phyloP scores from a whole-genome alignment of 2,888 invertebrate genomes.

The Dynastes maya region DNA sequence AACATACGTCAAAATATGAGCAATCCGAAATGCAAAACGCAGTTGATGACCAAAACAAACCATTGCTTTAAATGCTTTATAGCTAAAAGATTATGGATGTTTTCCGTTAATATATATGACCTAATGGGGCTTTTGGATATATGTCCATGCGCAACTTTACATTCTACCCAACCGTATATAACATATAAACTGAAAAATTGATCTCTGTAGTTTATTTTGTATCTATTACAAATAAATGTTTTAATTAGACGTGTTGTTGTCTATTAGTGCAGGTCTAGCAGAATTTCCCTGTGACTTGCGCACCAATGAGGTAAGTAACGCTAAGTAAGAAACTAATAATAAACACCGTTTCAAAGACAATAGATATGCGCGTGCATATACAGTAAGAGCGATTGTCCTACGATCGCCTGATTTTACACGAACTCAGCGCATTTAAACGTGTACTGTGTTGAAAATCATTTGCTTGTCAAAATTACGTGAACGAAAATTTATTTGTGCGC shows the following conservation, averaged over 20 bases:
- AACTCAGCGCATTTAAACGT: too few species aligned
- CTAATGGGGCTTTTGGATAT: conserved; percentile 64
- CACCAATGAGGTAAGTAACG: too few species aligned
- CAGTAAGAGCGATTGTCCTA: too few species aligned
- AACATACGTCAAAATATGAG: conserved; percentile 20
- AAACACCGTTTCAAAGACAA: too few species aligned
- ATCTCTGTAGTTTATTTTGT: conserved; percentile 28
- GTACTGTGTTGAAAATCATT: too few species aligned
- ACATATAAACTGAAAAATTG: conserved; percentile 59
- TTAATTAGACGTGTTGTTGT: conserved; percentile 20
- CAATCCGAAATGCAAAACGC: conserved; percentile 54
- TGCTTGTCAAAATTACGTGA: too few species aligned
- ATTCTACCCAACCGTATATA: conserved; percentile 63
- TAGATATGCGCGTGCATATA: too few species aligned
- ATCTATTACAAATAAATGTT: neutral
- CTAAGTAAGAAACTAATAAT: too few species aligned
- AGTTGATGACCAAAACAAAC: conserved; percentile 42
- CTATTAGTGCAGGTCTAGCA: neutral
- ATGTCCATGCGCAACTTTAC: conserved; percentile 64
- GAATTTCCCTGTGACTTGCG: too few species aligned
- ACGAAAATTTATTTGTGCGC: too few species aligned
- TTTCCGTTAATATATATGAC: conserved; percentile 64
- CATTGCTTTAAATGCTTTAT: conserved; percentile 59
- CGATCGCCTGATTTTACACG: too few species aligned
- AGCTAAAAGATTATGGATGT: conserved; percentile 60